Conservation (phyloP, 2,888 invertebrate genomes). For the Oscheius sp. region DNA sequence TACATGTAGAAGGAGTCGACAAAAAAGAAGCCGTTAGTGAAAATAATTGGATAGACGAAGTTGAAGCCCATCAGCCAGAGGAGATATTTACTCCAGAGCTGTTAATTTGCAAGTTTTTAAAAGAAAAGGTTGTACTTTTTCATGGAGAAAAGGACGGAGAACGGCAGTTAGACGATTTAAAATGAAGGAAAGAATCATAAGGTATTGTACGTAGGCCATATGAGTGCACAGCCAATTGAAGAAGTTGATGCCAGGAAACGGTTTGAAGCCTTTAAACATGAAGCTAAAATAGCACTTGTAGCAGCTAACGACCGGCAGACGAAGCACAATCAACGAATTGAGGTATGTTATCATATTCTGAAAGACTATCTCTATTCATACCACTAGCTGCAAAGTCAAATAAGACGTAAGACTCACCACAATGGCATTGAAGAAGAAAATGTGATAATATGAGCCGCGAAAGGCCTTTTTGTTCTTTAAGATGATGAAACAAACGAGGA, state of each 20-base stretch:
- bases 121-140: not conserved
- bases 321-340: not conserved
- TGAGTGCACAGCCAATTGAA: not conserved
- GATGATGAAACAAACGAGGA: not conserved
- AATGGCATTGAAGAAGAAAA: not conserved
- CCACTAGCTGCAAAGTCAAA: no score
- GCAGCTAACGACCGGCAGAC: not conserved
- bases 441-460: not conserved
- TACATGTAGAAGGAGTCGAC: not conserved
- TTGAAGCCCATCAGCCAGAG: not conserved
- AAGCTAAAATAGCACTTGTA: not conserved
- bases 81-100: not conserved
- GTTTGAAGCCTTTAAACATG: not conserved
- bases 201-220: not conserved
- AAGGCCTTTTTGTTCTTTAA: not conserved
- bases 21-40: not conserved
- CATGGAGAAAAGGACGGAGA: not conserved
- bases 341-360: not conserved
- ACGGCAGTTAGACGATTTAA: slow-evolving; percentile 12
- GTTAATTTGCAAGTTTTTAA: not conserved
- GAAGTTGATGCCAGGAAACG: not conserved
- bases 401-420: not conserved
- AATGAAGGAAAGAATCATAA: slow-evolving; percentile 4
- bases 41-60: not conserved
- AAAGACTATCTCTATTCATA: no score